Evolutionary conservation across 1,140 invertebrate species (phyloP), one percentile per base, ranked within the genome.

Genomic region (Babylonia areolata): DNA sequence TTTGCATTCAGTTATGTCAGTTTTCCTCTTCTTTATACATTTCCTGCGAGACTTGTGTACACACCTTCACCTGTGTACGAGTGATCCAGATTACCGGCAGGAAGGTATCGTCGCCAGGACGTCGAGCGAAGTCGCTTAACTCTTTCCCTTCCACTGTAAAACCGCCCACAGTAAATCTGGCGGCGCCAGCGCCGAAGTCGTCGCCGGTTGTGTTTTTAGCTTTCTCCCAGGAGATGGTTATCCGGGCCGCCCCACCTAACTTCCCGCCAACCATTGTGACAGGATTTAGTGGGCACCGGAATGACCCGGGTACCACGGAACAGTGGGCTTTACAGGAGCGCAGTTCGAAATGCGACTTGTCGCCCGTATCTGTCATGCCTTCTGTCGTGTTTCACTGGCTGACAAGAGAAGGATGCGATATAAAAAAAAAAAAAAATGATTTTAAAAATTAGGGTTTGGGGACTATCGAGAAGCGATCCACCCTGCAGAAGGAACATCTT

Each of bases 211-310:
- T 64, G 58, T 64, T 64, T 64, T 64, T 23, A 64, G 17, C 58
- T 64, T 64, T 64, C 58, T 6, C 23, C 58, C 42, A 64, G 58
- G 58, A 64, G 15, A 28, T 64, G 28, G 58, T 28, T 23, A 6
- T 20, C 58, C 15, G 3, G 9, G 6, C 28, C 73, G 15, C 33
- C 9, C 2, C 73, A 39, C 31, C 35, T 35, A 78, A 80, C 78
- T 33, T n/a, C 46, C 20, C 42, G 12, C 3, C 28, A 80, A 42
- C 17, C 42, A 54, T 6, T 17, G 2, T 64, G 46, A 28, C 42
- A 33, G 42, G 46, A 80, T 80, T 80, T 80, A 80, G 78, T 51
- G 42, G 78, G 31, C 46, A 20, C 33, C 6, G n/a, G 33, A 80
- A 80, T 39, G 78, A 80, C 46, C 78, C 12, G 39, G 31, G 23